Evolutionary conservation across 2,113 vertebrate species (phyloP).

Genomic region (Pseudolaguvia tuberculata): DNA sequence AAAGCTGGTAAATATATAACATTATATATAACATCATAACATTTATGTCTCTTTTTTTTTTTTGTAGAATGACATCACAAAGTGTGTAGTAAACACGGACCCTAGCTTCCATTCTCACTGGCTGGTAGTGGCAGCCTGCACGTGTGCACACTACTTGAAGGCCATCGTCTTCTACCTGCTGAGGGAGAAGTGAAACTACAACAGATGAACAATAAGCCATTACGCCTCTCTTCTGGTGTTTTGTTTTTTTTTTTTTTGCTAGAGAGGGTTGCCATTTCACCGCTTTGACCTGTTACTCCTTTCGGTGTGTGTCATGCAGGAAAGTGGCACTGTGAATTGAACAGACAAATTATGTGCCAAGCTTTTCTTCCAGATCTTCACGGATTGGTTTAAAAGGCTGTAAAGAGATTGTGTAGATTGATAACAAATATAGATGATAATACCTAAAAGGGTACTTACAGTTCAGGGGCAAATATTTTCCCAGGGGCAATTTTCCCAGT

Average conservation of each 20-base stretch:
- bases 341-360: conserved; percentile 37
- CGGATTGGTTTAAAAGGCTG: neutral
- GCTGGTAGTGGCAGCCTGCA: conserved; percentile 76
- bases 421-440: neutral
- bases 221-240: neutral
- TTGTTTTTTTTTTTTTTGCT: too few species aligned
- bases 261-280: conserved; percentile 26
- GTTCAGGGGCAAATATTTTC: neutral
- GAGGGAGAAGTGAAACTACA: conserved; percentile 81
- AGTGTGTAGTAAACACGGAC: conserved; percentile 87
- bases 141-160: conserved; percentile 87
- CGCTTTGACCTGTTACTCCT: conserved; percentile 45
- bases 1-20: too few species aligned
- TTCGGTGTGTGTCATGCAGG: conserved; percentile 58
- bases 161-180: conserved; percentile 81
- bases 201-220: conserved; percentile 1
- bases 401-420: neutral
- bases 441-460: neutral
- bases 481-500: neutral
- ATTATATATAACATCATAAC: neutral
- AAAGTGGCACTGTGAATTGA: conserved; percentile 56
- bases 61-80: conserved; percentile 82
- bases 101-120: conserved; percentile 84
- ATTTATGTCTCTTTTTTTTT: conserved; percentile 42
- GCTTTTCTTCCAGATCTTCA: conserved; percentile 9